Conservation (phyloP, 1,140 invertebrate genomes). For the Drosophila kurseongensis region DNA sequence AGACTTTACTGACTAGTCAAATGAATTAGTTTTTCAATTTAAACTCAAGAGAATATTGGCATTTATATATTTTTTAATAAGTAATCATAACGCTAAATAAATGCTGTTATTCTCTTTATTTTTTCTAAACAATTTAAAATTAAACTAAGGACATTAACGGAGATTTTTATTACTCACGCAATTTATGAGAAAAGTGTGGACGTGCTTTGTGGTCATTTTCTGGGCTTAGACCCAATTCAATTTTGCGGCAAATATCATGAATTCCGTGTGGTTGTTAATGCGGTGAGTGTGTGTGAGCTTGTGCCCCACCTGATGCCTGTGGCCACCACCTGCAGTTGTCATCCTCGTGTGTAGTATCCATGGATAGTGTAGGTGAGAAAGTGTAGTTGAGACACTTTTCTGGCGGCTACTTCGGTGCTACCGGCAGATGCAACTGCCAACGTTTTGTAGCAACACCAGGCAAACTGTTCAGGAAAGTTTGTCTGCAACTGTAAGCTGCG, state of each 20-base stretch:
- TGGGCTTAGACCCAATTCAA: slow-evolving; percentile 10
- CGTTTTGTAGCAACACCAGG: slow-evolving; percentile 5
- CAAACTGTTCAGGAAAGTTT: slow-evolving; percentile 29
- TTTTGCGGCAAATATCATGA: slow-evolving; percentile 10
- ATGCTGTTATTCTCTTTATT: background rate
- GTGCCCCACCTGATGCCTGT: slow-evolving; percentile 3
- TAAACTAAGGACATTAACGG: background rate
- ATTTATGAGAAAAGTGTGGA: slow-evolving; percentile 1
- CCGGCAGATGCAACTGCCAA: slow-evolving; percentile 18
- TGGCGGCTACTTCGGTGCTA: background rate
- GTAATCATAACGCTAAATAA: background rate
- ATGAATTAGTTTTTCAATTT: background rate
- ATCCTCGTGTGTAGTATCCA: background rate
- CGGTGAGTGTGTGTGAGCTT: slow-evolving; percentile 10
- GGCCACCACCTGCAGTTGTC: slow-evolving; percentile 7
- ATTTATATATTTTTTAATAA: background rate
- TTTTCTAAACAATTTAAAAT: background rate
- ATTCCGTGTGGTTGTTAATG: slow-evolving; percentile 5
- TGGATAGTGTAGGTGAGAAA: background rate
- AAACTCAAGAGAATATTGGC: too few species aligned
- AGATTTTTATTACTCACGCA: slow-evolving; percentile 7
- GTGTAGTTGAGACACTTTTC: too few species aligned
- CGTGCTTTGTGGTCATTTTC: slow-evolving; percentile 26
- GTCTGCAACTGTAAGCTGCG: slow-evolving; percentile 41
- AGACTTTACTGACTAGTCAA: too few species aligned